These are phyloP conservation scores for Onychostruthus taczanowskii DNA, from an alignment of 2,113 vertebrate species.

Conservation along the genomic window DNA sequence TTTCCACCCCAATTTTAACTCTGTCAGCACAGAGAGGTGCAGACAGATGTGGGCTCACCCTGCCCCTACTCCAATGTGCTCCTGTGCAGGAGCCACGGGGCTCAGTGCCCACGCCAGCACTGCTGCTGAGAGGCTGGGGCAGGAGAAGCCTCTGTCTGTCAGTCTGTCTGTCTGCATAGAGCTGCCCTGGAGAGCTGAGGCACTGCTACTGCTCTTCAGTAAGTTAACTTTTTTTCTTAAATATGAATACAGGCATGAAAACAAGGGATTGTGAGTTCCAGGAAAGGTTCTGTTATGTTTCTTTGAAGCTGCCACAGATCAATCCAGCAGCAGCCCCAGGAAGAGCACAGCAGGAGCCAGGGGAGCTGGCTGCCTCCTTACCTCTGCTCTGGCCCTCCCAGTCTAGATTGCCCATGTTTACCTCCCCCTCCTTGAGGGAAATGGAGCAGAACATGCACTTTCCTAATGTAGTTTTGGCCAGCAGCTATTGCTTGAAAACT, in stretches of 20 bases:
- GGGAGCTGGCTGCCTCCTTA: not conserved
- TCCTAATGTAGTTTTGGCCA: constrained; percentile 41
- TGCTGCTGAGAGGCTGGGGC: not conserved
- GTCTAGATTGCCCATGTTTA: constrained; percentile 2
- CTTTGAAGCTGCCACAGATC: not conserved
- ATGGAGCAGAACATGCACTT: constrained; percentile 42
- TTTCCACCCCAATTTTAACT: not conserved
- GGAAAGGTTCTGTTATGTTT: not conserved
- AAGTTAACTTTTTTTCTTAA: not conserved
- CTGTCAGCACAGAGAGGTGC: constrained; percentile 26
- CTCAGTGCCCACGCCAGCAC: not conserved
- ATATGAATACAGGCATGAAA: not conserved
- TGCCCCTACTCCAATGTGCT: not conserved
- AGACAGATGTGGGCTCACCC: constrained; percentile 32
- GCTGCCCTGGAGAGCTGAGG: not conserved
- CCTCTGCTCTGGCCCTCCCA: not conserved
- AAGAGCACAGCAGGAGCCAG: not conserved
- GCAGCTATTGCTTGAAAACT: constrained; percentile 57
- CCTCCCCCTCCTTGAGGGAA: constrained; percentile 13
- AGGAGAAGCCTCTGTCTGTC: not conserved
- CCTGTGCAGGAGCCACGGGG: not conserved
- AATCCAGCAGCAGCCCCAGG: not conserved
- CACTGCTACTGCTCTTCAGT: not conserved
- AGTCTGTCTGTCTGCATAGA: not conserved
- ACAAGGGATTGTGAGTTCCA: not conserved